Evolutionary conservation across 2,888 invertebrate species (phyloP), one percentile per base, ranked within the genome.

Genomic region (Stenodema calcarata): DNA sequence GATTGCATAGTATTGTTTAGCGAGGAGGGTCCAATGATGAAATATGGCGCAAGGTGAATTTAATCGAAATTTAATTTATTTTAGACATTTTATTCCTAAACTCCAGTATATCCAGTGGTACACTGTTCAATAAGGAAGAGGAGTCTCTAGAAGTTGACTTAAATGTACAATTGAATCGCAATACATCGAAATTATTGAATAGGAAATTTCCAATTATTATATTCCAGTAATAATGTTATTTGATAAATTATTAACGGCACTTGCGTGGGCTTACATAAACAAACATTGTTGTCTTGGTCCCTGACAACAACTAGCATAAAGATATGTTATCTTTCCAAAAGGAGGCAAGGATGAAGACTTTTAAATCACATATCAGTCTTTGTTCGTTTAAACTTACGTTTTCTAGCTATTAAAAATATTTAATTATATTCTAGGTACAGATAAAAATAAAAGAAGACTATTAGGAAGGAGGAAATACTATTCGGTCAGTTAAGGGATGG

Each of bases 361-460:
- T 44, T 16, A 78, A 78, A 78, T 78, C 73, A 78, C 47, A 78
- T 44, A 44, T 78, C 78, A 78, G 78, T 78, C 78, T 78, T 78
- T 27, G 44, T 44, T 78, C 73, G 41, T 73, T 41, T 18, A 62
- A 62, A 62, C 62, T 62, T 62, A 62, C 62, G 23, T 62, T n/a
- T n/a, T 23, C 62, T 62, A 62, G 7, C 11, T 62, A 23, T 54
- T 23, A 11, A 6, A 62, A 62, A 23, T 62, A 62, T 47, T 14
- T 7, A 23, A 62, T 62, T 62, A 62, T 62, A 62, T 14, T 50
- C 23, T 62, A 62, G 6, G 12, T 27, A 62, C 23, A 27, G 62
- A 62, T n/a, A 62, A 62, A 62, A 62, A 62, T 62, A 75, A 75
- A 75, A 35, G 75, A 75, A 16, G 41, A 35, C 35, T 75, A 75